Evolutionary conservation across 23 tunicate species (phyloP).

Genomic region (Aplidium turbinatum): DNA sequence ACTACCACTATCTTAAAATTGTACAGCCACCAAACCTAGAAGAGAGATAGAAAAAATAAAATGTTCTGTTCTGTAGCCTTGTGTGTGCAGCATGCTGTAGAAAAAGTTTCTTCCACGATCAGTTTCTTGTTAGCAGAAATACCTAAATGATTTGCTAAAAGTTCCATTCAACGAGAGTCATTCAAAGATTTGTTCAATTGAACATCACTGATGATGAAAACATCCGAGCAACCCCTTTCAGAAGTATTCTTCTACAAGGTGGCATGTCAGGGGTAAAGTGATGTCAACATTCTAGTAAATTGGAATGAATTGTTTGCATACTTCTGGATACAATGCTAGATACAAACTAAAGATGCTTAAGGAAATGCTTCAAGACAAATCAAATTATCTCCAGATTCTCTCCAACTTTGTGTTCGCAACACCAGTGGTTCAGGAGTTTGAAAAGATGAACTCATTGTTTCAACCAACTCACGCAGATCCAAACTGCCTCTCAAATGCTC

Average conservation of each 20-base stretch:
- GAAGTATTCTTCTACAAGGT: conserved; percentile 33
- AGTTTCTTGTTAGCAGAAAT: conserved; percentile 12
- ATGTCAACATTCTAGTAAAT: conserved; percentile 28
- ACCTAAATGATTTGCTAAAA: conserved; percentile 38
- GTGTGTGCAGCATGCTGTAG: conserved; percentile 25
- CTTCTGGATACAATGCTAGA: conserved; percentile 15
- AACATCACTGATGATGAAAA: conserved; percentile 26
- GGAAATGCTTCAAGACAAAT: conserved; percentile 35
- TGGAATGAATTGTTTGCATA: conserved; percentile 14
- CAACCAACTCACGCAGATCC: conserved; percentile 12
- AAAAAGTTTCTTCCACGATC: conserved; percentile 14
- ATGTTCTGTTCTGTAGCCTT: conserved; percentile 32
- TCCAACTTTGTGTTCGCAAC: conserved; percentile 42
- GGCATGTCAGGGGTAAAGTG: conserved; percentile 31
- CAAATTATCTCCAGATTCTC: conserved; percentile 32
- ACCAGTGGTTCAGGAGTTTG: conserved; percentile 40
- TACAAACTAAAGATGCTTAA: conserved; percentile 41
- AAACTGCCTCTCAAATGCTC: neutral
- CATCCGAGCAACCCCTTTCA: conserved; percentile 30
- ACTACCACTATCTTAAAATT: too few species aligned
- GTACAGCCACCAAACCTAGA: too few species aligned
- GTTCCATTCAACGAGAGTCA: conserved; percentile 26
- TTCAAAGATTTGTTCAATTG: conserved; percentile 23
- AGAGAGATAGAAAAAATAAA: too few species aligned
- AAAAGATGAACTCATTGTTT: conserved; percentile 12